phyloP scores from a whole-genome alignment of 1,140 invertebrate species.

The Hypsibius dujardini region DNA sequence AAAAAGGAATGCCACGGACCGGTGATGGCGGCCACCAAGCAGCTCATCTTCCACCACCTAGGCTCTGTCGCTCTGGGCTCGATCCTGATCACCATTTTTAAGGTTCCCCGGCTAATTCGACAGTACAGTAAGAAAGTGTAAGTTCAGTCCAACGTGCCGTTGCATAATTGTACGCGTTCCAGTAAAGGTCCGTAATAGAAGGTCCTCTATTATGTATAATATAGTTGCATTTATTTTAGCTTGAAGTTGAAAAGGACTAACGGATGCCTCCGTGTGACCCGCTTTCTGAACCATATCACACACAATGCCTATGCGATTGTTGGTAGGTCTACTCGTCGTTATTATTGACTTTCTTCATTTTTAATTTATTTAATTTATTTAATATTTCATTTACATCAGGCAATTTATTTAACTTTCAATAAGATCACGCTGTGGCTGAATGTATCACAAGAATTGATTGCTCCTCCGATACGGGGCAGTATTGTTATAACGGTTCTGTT shows the following conservation, averaged over 20 bases:
- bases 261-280: conserved; percentile 71
- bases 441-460: no score
- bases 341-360: no score
- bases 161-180: no score
- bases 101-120: conserved; percentile 66
- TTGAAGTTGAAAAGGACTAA: conserved; percentile 40
- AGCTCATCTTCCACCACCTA: conserved; percentile 64
- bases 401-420: no score
- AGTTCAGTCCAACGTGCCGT: conserved; percentile 27
- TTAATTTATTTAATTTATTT: no score
- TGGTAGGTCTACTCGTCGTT: conserved; percentile 30
- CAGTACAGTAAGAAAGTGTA: conserved; percentile 67
- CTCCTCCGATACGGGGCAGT: no score
- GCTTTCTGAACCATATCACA: conserved; percentile 67
- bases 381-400: no score
- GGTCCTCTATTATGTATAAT: conserved; percentile 19
- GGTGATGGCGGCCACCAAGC: conserved; percentile 31
- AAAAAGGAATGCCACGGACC: conserved; percentile 29
- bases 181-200: neutral
- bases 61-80: conserved; percentile 78
- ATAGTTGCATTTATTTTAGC: conserved; percentile 20
- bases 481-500: no score
- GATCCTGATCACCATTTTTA: conserved; percentile 70
- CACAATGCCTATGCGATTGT: conserved; percentile 80
- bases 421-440: no score